Percentiles rank a stretch among this genome's conserved stretches.
These are phyloP conservation scores for Gryllus bimaculatus DNA, from an alignment of 1,140 invertebrate species.

Conservation along the genomic window DNA sequence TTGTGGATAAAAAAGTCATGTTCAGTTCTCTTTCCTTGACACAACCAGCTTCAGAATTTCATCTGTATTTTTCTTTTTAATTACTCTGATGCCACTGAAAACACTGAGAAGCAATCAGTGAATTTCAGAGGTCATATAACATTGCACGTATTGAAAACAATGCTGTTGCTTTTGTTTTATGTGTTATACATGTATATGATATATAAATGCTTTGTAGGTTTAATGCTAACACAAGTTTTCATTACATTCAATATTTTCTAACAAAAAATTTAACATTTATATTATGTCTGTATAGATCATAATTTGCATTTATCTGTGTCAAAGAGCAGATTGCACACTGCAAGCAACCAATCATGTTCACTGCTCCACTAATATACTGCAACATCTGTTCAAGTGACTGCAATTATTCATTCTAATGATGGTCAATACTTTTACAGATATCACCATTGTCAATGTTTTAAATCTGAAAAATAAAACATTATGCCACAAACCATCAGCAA, in stretches of 20 bases:
- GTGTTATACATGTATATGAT: background rate
- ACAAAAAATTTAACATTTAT: background rate
- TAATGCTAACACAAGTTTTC: background rate
- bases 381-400: slow-evolving; percentile 1
- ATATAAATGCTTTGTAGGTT: slow-evolving; percentile 5
- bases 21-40: background rate
- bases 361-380: background rate
- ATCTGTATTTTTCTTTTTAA: background rate
- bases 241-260: slow-evolving; percentile 6
- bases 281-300: slow-evolving; percentile 1
- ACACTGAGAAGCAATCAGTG: background rate
- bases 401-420: background rate
- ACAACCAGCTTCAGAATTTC: slow-evolving; percentile 1
- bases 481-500: background rate
- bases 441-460: slow-evolving; percentile 1
- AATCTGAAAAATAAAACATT: slow-evolving; percentile 6
- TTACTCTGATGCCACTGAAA: background rate
- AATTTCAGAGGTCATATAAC: background rate
- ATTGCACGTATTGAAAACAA: background rate
- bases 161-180: background rate
- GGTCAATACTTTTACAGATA: background rate
- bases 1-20: background rate
- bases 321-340: background rate
- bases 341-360: background rate
- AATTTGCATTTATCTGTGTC: background rate